Base-by-base conservation (phyloP, 2,888 invertebrate genomes). In the Fragum fragum region DNA sequence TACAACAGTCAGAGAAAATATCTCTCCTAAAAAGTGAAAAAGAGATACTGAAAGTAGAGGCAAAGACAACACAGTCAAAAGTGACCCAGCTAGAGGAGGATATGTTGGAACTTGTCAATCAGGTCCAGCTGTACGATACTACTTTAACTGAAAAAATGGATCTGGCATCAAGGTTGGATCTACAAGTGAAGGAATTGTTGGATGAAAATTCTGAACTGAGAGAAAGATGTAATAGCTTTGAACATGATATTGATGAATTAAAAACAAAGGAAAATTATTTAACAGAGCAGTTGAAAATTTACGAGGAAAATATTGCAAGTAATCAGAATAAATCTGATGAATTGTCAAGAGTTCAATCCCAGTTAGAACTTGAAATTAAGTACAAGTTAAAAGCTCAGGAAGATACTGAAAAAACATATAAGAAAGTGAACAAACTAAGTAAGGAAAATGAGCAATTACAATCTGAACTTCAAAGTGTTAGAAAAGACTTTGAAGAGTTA, bases 321-420 rank as follows among this genome's bases (percentile, higher is more conserved):
- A 32, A 28, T 66, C 66, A 74, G 26, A 32, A 53, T 23, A 69
- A 39, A 14, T 26, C 39, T 52, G 29, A 42, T 71, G 76, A 81
- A 36, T 11, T 83, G 47, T 70, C 79, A 18, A 73, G 68, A 53
- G 18, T 78, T n/a, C 73, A 39, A 81, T 61, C 81, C 23, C 75
- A 81, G 59, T 57, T 86, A 26, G 86, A 86, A 69, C 66, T 83
- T 23, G 86, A 86, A 63, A 59, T 55, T 16, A 85, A 77, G 32
- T 85, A 80, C 55, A 85, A 85, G 53, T 42, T 11, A 16, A 83
- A 86, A 47, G 53, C 81, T 28, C 81, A 86, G 59, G 71, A 21
- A 11, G 83, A 83, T 55, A 36, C 77, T 42, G 79, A 81, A 77
- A 59, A 23, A 61, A 23, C 73, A 28, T 57, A 78, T 18, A 26